A percentile compares a stretch with the other conserved stretches of the same genome.
Conservation (phyloP, 2,113 vertebrate genomes). For the Emydocephalus ijimae region DNA sequence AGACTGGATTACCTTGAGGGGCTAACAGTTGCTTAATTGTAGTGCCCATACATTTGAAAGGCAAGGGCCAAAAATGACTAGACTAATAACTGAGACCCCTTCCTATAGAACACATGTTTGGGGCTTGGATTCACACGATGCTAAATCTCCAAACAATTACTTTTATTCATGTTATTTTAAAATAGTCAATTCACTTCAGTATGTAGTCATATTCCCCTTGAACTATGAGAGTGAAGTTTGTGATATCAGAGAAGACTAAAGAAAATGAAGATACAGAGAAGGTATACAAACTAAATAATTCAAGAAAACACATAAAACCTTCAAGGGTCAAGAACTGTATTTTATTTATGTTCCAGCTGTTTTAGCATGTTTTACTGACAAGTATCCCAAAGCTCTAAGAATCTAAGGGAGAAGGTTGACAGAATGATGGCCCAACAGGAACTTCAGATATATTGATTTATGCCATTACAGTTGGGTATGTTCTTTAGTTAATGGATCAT, state of each 20-base stretch:
- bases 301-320: not conserved
- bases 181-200: not conserved
- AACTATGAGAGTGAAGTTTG: not conserved
- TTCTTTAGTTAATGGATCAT: conserved; percentile 22
- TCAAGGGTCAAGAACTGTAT: conserved; percentile 6
- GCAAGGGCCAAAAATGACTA: not conserved
- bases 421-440: conserved; percentile 34
- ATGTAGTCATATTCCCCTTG: not conserved
- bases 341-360: conserved; percentile 23
- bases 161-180: not conserved
- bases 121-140: too few species aligned
- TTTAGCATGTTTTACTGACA: conserved; percentile 40
- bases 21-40: not conserved
- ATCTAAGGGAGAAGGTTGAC: conserved; percentile 26
- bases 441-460: conserved; percentile 41
- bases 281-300: not conserved
- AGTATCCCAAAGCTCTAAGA: not conserved
- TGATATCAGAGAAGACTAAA: not conserved
- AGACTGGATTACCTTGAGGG: not conserved
- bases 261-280: not conserved
- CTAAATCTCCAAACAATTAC: not conserved
- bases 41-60: not conserved
- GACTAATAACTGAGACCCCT: not conserved
- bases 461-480: conserved; percentile 28
- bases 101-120: not conserved